Evolutionary conservation across 2,888 invertebrate genomes (phyloP).

Genomic region (Epinotia brunnichana): DNA sequence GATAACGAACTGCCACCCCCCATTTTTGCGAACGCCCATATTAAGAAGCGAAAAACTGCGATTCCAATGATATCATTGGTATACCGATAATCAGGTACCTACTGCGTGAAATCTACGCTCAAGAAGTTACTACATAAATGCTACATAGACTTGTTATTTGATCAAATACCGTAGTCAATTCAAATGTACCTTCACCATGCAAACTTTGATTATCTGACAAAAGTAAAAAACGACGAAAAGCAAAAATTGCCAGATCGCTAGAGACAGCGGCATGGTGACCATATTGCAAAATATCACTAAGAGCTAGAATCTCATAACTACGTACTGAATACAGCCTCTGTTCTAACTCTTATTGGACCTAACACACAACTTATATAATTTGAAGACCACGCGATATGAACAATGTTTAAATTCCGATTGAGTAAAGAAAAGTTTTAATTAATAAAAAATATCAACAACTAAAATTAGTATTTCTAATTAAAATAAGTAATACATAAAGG

Average conservation of each 20-base stretch:
- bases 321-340: too few relatives aligned
- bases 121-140: background rate
- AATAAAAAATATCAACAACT: background rate
- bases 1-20: slow-evolving; percentile 72
- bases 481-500: background rate
- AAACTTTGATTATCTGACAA: background rate
- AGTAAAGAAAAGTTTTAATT: too few relatives aligned
- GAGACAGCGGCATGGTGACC: too few relatives aligned
- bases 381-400: too few relatives aligned
- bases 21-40: slow-evolving; percentile 69
- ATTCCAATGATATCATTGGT: slow-evolving; percentile 65
- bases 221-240: too few relatives aligned
- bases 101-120: background rate
- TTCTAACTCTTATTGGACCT: too few relatives aligned
- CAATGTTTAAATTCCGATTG: too few relatives aligned
- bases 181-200: background rate
- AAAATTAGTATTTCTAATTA: background rate
- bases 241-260: too few relatives aligned
- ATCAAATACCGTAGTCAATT: background rate
- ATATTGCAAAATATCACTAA: too few relatives aligned
- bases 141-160: background rate
- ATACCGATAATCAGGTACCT: slow-evolving; percentile 1
- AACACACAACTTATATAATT: too few relatives aligned
- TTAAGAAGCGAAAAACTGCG: slow-evolving; percentile 69
- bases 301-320: too few relatives aligned